Evolutionary conservation across 2,797 vertebrate species (phyloP).

Genomic region (Peromyscus nudipes): DNA sequence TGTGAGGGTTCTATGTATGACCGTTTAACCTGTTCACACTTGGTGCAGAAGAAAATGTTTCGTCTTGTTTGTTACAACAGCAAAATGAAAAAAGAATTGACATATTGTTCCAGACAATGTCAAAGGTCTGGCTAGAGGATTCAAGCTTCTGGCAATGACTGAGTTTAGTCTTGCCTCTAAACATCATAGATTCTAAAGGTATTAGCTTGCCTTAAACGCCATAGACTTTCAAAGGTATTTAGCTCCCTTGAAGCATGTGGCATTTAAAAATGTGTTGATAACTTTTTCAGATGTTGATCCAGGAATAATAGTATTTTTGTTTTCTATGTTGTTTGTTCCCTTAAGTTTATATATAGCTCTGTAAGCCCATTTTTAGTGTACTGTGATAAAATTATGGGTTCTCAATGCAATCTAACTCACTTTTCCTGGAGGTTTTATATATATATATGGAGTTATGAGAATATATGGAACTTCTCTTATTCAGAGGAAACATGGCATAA

Average conservation of each 20-base stretch:
- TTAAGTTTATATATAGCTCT: background rate
- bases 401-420: background rate
- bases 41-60: background rate
- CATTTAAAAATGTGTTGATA: background rate
- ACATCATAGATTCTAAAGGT: background rate
- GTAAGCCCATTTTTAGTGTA: background rate
- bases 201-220: background rate
- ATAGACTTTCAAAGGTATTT: background rate
- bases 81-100: background rate
- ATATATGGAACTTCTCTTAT: background rate
- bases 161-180: background rate
- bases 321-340: background rate
- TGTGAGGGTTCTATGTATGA: background rate
- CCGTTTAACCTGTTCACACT: background rate
- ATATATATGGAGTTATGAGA: background rate
- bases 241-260: no score
- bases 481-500: background rate
- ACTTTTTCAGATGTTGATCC: background rate
- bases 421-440: background rate
- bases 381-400: background rate
- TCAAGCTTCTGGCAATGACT: background rate
- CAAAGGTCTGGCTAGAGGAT: background rate
- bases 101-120: background rate
- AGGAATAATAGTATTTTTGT: background rate
- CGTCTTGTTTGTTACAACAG: background rate